Conservation (phyloP, 2,113 vertebrate species). For the Solea solea region DNA sequence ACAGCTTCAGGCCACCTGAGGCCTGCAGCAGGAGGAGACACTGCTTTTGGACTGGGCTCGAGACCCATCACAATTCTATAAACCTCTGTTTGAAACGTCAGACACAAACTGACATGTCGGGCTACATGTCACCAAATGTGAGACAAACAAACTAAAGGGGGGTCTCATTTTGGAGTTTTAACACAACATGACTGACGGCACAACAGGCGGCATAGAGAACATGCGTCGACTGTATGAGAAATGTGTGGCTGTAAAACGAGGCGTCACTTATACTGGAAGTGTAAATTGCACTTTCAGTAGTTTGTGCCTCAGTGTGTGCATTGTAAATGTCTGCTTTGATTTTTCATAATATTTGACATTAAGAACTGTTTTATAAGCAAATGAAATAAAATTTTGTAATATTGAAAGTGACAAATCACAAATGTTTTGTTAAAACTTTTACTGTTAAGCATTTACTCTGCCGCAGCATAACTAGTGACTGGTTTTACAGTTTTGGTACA, state of each 20-base stretch:
- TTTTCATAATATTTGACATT: slow-evolving; percentile 44
- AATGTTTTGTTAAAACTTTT: background rate
- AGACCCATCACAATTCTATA: slow-evolving; percentile 19
- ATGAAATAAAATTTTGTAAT: slow-evolving; percentile 58
- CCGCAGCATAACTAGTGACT: too few relatives aligned
- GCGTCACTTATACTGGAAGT: slow-evolving; percentile 23
- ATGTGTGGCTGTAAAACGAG: slow-evolving; percentile 25
- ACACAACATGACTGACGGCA: slow-evolving; percentile 5
- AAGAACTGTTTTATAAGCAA: slow-evolving; percentile 51
- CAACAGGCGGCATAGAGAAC: slow-evolving; percentile 4
- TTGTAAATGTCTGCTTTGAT: slow-evolving; percentile 20
- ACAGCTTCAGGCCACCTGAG: slow-evolving; percentile 68
- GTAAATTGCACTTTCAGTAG: slow-evolving; percentile 25
- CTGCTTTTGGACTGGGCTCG: background rate
- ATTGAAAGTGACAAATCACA: background rate
- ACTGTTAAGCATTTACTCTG: too few relatives aligned
- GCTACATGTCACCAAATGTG: slow-evolving; percentile 28
- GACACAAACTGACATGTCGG: slow-evolving; percentile 12
- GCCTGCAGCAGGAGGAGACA: background rate
- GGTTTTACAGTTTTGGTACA: too few relatives aligned
- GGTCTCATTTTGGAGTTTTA: slow-evolving; percentile 31
- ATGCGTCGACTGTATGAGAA: slow-evolving; percentile 30
- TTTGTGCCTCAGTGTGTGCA: background rate
- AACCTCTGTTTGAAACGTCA: slow-evolving; percentile 21
- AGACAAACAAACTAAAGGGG: slow-evolving; percentile 18